phyloP scores from a whole-genome alignment of 1,140 invertebrate species.

The Forficula auricularia region DNA sequence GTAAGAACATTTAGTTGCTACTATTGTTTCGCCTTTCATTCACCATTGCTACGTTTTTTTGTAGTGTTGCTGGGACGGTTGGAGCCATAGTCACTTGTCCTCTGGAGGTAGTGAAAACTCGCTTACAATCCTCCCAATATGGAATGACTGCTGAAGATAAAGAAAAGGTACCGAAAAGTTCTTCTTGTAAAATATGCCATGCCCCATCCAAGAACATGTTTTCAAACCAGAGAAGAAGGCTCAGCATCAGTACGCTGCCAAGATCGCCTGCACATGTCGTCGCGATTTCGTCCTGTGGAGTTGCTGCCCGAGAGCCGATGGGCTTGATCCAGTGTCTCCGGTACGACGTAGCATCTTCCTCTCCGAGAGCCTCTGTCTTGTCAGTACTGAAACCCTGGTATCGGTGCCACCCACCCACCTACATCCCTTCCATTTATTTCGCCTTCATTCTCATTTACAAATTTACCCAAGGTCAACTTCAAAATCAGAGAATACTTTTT shows the following conservation, averaged over 20 bases:
- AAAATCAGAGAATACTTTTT: too few relatives aligned
- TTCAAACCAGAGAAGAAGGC: too few relatives aligned
- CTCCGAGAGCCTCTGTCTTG: neutral
- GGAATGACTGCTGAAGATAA: constrained; percentile 27
- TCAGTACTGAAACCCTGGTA: neutral
- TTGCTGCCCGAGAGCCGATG: constrained; percentile 30
- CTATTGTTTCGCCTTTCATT: constrained; percentile 7
- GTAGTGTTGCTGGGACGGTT: constrained; percentile 81
- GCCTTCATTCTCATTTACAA: too few relatives aligned
- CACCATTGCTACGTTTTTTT: constrained; percentile 18
- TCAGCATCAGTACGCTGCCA: constrained; percentile 4
- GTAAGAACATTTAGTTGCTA: constrained; percentile 32
- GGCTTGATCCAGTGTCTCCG: constrained; percentile 52
- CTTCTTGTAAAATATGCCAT: too few relatives aligned
- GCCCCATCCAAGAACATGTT: too few relatives aligned
- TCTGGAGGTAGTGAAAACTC: constrained; percentile 94
- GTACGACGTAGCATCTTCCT: constrained; percentile 21
- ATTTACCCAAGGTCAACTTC: too few relatives aligned
- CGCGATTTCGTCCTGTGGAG: constrained; percentile 41
- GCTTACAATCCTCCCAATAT: constrained; percentile 79
- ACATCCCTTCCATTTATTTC: too few relatives aligned
- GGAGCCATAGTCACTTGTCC: constrained; percentile 95
- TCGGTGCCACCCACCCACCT: too few relatives aligned
- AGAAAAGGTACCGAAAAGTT: too few relatives aligned
- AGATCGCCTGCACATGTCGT: constrained; percentile 24